Evolutionary conservation across 2,888 invertebrate genomes (phyloP).

Genomic region (Spilarctia lutea): DNA sequence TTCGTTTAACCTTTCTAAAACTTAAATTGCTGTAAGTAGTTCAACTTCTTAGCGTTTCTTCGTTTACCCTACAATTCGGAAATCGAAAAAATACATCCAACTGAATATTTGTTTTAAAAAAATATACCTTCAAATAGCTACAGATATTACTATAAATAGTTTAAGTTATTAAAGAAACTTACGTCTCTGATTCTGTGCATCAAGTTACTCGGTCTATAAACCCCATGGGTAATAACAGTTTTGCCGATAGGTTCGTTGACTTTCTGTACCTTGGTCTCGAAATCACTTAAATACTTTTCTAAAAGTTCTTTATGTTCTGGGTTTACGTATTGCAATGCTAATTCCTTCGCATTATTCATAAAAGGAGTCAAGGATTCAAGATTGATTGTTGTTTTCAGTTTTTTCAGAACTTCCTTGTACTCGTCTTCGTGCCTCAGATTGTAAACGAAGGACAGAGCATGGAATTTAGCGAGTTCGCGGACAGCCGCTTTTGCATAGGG

Average conservation of each 20-base stretch:
- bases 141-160: too few species aligned
- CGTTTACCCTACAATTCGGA: not conserved
- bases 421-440: slow-evolving; percentile 47
- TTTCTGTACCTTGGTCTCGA: not conserved
- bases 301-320: slow-evolving; percentile 1
- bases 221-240: slow-evolving; percentile 34
- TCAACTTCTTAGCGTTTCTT: not conserved
- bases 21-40: not conserved
- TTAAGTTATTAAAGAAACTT: slow-evolving; percentile 42
- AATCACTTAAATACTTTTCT: slow-evolving; percentile 1
- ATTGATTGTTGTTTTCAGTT: not conserved
- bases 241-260: not conserved
- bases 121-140: not conserved
- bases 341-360: not conserved
- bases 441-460: slow-evolving; percentile 62
- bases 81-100: not conserved
- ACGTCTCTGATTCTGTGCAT: slow-evolving; percentile 48
- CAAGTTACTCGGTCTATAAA: slow-evolving; percentile 52
- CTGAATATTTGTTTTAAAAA: not conserved
- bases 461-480: slow-evolving; percentile 62
- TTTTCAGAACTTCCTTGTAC: slow-evolving; percentile 22
- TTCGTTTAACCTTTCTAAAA: not conserved
- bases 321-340: not conserved
- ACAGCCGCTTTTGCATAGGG: slow-evolving; percentile 52
- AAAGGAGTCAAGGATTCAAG: not conserved